A percentile compares a stretch with the other conserved stretches of the same genome.
These are phyloP conservation scores for Psilanteris sp. DNA, from an alignment of 1,140 invertebrate genomes.

Conservation along the genomic window DNA sequence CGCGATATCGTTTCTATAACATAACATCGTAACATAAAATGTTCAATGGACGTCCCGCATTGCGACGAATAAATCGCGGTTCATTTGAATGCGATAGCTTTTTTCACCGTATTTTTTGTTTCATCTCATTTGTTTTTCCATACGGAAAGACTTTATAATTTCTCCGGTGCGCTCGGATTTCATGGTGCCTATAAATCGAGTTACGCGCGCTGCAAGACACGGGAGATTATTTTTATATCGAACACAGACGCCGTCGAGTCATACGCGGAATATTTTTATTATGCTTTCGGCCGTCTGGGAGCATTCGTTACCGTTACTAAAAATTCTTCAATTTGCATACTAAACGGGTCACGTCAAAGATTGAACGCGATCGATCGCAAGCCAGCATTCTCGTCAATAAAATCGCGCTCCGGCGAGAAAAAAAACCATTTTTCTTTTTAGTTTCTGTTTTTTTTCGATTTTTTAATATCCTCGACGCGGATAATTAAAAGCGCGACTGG, in stretches of 20 bases:
- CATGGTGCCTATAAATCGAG: conserved; percentile 27
- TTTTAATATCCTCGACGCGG: conserved; percentile 36
- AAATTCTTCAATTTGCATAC: conserved; percentile 63
- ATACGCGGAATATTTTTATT: conserved; percentile 57
- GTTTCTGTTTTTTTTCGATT: too few species aligned
- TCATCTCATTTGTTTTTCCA: conserved; percentile 10
- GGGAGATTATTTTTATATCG: conserved; percentile 51
- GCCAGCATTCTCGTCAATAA: conserved; percentile 15
- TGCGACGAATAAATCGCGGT: conserved; percentile 22
- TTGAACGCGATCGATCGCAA: conserved; percentile 57
- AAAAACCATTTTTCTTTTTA: too few species aligned
- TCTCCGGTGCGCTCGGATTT: conserved; percentile 30
- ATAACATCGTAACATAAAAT: conserved; percentile 1
- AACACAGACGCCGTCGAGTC: conserved; percentile 26
- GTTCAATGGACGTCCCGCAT: conserved; percentile 14
- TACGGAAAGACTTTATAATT: conserved; percentile 41
- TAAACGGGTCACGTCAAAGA: conserved; percentile 63
- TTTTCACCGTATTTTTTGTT: conserved; percentile 1
- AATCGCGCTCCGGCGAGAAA: conserved; percentile 20
- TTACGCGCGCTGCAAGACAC: conserved; percentile 27
- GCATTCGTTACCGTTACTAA: conserved; percentile 58
- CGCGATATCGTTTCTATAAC: neutral
- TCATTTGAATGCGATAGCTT: conserved; percentile 28
- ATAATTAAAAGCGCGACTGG: conserved; percentile 27
- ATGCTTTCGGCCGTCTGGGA: conserved; percentile 23